phyloP scores from a whole-genome alignment of 2,888 invertebrate species.

The Podotricha telesiphe region DNA sequence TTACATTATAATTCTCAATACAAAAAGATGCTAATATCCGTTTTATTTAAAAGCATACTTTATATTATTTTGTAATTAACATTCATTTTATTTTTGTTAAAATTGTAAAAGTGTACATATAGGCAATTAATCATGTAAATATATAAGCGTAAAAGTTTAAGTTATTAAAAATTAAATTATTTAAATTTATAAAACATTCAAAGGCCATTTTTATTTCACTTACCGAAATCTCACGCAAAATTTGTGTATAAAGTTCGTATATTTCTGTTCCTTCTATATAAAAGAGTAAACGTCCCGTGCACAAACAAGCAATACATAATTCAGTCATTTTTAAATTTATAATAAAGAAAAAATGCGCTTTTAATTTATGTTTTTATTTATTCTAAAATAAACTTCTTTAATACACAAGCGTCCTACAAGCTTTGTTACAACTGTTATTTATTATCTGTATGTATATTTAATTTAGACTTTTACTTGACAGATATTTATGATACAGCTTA shows the following conservation, averaged over 20 bases:
- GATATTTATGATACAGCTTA: background rate
- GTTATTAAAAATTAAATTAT: background rate
- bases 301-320: conserved; percentile 65
- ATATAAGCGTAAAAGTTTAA: no score
- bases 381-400: background rate
- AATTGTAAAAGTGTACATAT: no score
- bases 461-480: conserved; percentile 2
- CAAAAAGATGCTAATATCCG: no score
- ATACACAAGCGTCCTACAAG: background rate
- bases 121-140: no score
- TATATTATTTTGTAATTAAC: no score
- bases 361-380: conserved; percentile 13
- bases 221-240: conserved; percentile 71
- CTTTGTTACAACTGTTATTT: background rate
- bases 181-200: background rate
- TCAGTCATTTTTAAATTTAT: conserved; percentile 61
- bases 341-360: background rate
- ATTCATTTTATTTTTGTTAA: no score
- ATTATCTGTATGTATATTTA: conserved; percentile 9
- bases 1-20: no score
- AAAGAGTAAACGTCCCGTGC: conserved; percentile 60
- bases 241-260: conserved; percentile 62
- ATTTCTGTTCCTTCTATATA: conserved; percentile 60
- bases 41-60: no score
- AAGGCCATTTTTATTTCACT: conserved; percentile 37